phyloP scores from a whole-genome alignment of 2,113 vertebrate genomes.

The Sula dactylatra region DNA sequence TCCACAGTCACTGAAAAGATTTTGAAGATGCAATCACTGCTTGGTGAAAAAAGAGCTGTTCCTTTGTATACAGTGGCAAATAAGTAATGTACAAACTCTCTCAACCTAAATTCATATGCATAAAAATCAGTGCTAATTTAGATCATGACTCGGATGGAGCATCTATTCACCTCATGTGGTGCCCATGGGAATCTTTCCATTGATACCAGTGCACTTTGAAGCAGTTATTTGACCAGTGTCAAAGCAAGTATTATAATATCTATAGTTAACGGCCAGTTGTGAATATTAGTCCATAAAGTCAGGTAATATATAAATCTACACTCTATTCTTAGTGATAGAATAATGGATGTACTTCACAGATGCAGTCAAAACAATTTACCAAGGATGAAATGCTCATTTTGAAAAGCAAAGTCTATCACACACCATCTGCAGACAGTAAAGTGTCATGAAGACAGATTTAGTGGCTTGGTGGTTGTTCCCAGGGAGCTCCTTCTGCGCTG shows the following conservation, averaged over 20 bases:
- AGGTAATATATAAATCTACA: not conserved
- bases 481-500: conserved; percentile 30
- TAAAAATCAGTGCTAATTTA: not conserved
- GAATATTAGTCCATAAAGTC: not conserved
- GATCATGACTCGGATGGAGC: not conserved
- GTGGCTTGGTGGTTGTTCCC: not conserved
- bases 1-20: not conserved
- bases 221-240: not conserved
- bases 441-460: conserved; percentile 46
- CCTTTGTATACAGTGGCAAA: not conserved
- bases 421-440: conserved; percentile 51
- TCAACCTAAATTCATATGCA: not conserved
- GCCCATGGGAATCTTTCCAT: not conserved
- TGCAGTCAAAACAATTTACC: conserved; percentile 1
- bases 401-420: conserved; percentile 4
- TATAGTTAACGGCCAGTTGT: not conserved
- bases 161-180: not conserved
- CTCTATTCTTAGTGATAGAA: not conserved
- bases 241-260: not conserved
- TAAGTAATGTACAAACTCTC: not conserved
- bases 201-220: not conserved
- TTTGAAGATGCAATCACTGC: not conserved
- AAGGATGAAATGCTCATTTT: conserved; percentile 9
- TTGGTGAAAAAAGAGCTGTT: not conserved
- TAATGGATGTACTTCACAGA: not conserved